phyloP scores from a whole-genome alignment of 1,140 invertebrate species.

The Drosophila persimilis region DNA sequence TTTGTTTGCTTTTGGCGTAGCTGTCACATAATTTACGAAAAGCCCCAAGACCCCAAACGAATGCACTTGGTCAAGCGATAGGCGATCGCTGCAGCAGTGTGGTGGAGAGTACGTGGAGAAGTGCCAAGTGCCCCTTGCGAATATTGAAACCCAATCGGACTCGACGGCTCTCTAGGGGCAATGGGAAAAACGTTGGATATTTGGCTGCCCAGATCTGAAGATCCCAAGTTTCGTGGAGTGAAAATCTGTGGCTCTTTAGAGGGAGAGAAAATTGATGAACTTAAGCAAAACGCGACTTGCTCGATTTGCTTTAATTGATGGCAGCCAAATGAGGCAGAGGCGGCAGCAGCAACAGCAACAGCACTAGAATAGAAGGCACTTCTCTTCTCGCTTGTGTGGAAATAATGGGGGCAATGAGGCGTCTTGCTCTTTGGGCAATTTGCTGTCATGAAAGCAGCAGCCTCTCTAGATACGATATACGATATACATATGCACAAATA shows the following conservation, averaged over 20 bases:
- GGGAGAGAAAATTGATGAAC: conserved; percentile 39
- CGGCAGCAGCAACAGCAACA: conserved; percentile 6
- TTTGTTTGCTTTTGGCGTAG: conserved; percentile 59
- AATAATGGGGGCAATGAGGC: conserved; percentile 54
- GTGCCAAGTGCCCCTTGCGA: conserved; percentile 11
- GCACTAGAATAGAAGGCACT: conserved; percentile 36
- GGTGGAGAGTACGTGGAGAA: neutral
- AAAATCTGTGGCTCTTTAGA: too few relatives aligned
- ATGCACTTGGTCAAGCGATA: neutral
- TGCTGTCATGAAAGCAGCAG: conserved; percentile 22
- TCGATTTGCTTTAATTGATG: conserved; percentile 64
- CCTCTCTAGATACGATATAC: conserved; percentile 25
- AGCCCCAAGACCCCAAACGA: neutral
- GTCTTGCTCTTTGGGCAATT: conserved; percentile 45
- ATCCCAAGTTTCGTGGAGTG: too few relatives aligned
- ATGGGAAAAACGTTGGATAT: conserved; percentile 20
- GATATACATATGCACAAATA: conserved; percentile 18
- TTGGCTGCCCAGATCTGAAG: too few relatives aligned
- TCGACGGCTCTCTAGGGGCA: conserved; percentile 16
- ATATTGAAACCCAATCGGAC: conserved; percentile 71
- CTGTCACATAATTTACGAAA: conserved; percentile 68
- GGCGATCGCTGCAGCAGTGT: too few relatives aligned
- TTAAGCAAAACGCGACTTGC: conserved; percentile 48
- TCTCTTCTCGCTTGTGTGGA: conserved; percentile 9
- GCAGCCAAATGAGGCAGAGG: conserved; percentile 46